A percentile compares a stretch with the other conserved stretches of the same genome.
These are phyloP conservation scores for Drosophila picticornis DNA, from an alignment of 2,888 invertebrate species.

Conservation along the genomic window DNA sequence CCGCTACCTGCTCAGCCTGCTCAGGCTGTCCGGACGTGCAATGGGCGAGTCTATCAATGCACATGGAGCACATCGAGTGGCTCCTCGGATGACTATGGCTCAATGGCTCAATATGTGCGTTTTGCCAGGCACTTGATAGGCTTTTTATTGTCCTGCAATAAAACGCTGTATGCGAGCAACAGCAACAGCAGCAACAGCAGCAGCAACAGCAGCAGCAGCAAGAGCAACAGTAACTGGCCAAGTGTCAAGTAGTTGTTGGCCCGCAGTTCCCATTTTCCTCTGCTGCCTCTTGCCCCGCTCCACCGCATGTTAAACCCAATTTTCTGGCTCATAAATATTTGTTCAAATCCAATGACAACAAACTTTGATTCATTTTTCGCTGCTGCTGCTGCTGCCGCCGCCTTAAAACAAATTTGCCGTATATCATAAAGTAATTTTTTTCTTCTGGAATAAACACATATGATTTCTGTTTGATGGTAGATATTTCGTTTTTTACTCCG, in stretches of 20 bases:
- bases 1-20: slow-evolving; percentile 11
- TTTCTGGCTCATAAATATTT: slow-evolving; percentile 78
- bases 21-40: slow-evolving; percentile 37
- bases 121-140: slow-evolving; percentile 58
- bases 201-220: neutral
- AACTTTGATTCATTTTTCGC: slow-evolving; percentile 68
- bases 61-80: slow-evolving; percentile 46
- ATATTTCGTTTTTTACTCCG: slow-evolving; percentile 16
- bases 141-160: slow-evolving; percentile 70
- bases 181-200: neutral
- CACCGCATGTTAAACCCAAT: slow-evolving; percentile 61
- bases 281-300: neutral
- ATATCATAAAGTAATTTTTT: slow-evolving; percentile 50
- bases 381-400: slow-evolving; percentile 18
- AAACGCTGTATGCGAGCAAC: slow-evolving; percentile 27
- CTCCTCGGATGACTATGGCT: slow-evolving; percentile 22
- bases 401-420: slow-evolving; percentile 49
- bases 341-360: slow-evolving; percentile 64
- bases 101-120: slow-evolving; percentile 73
- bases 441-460: slow-evolving; percentile 36
- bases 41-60: slow-evolving; percentile 59
- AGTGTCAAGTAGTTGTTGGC: slow-evolving; percentile 64
- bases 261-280: neutral
- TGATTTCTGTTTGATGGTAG: slow-evolving; percentile 32
- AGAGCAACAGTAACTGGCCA: slow-evolving; percentile 28